Percentiles rank a stretch among this genome's conserved stretches.
Evolutionary conservation across 2,113 vertebrate species (phyloP).

Genomic region (Rhodinocichla rosea): DNA sequence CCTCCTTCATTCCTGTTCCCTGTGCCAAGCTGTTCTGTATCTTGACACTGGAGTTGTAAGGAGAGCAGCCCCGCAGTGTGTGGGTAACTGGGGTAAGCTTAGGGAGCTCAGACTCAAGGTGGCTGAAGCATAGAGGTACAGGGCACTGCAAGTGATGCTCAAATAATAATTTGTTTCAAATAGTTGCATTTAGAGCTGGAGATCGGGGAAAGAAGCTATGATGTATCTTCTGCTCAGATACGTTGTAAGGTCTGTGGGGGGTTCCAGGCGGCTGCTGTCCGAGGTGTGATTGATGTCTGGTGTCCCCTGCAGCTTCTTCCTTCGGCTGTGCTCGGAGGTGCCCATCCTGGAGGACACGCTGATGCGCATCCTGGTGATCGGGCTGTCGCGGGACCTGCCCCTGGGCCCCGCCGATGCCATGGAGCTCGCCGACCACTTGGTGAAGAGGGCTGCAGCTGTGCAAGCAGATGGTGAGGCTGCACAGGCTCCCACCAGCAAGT

Average conservation of each 20-base stretch:
- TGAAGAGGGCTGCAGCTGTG: constrained; percentile 91
- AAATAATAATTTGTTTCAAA: background rate
- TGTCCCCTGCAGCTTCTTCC: constrained; percentile 85
- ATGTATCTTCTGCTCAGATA: background rate
- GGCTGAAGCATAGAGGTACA: background rate
- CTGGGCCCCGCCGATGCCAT: constrained; percentile 95
- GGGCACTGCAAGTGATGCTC: background rate
- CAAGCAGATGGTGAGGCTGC: constrained; percentile 86
- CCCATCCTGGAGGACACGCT: constrained; percentile 95
- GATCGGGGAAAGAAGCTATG: background rate
- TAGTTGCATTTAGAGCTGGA: background rate
- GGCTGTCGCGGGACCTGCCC: constrained; percentile 90
- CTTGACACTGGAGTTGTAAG: background rate
- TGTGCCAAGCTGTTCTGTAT: background rate
- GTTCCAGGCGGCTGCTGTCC: background rate
- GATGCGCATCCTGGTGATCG: constrained; percentile 95
- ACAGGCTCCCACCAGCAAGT: background rate
- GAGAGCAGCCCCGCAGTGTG: background rate
- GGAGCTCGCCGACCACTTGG: constrained; percentile 97
- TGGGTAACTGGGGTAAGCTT: background rate
- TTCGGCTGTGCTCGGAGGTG: constrained; percentile 96
- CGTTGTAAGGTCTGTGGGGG: background rate
- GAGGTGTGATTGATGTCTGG: background rate
- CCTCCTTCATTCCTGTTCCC: background rate
- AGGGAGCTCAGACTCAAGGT: background rate